Base-by-base conservation (phyloP, 1,140 invertebrate genomes). In the Cherax quadricarinatus region DNA sequence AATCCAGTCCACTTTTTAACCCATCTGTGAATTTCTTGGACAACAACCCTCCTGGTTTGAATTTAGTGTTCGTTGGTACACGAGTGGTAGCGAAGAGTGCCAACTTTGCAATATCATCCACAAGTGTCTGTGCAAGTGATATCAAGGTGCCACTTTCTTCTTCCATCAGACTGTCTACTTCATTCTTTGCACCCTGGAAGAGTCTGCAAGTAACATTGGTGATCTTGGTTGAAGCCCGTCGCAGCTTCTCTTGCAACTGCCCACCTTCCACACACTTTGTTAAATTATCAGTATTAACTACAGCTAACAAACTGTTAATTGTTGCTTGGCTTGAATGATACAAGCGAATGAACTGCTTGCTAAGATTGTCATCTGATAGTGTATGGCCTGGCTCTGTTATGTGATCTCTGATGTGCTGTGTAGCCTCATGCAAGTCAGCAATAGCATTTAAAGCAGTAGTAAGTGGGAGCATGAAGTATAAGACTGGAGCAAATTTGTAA, bases 121-220 rank as follows among this genome's bases (percentile, higher is more conserved):
- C 78, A 57, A 91, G 48, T 5, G 21, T 51, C 16, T 70, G 30
- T 24, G 70, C 53, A 16, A 91, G 14, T 24, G 53, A 57, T n/a
- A 60, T 81, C 60, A 91, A 48, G 16, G 21, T 73, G 10, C 73
- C 60, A 86, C 89, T 81, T 9, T 53, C 79, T 57, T 91, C 89
- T 57, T 91, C 89, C n/a, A 91, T 78, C 84, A 91, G 60, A 48
- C 89, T 91, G 12, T 86, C 84, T n/a, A 86, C 85, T 30, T 91
- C 89, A 86, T 57, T 91, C 24, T 91, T 91, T 49, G 86, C 75
- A 86, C 89, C 90, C 90, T 91, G 90, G 70, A 80, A 91, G 9
- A 91, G 24, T 48, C 90, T 91, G 21, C 75, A 86, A 10, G 78
- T 82, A 41, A 53, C 86, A 81, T 12, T 81, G 49, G 57, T 24